phyloP scores from a whole-genome alignment of 1,140 invertebrate species.

The Eurosta solidaginis region DNA sequence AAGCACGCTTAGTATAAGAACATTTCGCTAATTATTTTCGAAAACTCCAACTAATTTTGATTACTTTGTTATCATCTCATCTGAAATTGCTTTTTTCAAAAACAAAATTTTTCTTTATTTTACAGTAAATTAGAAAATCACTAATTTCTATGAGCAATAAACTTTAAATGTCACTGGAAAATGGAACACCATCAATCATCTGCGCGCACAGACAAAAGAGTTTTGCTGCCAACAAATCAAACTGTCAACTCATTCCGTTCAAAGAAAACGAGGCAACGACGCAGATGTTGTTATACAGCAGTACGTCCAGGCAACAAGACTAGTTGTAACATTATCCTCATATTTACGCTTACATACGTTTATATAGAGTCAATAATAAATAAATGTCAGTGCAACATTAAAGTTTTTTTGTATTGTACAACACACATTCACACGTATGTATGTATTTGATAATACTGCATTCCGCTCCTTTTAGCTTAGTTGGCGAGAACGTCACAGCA shows the following conservation, averaged over 20 bases:
- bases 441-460: too few relatives aligned
- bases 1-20: too few relatives aligned
- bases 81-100: not conserved
- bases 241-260: slow-evolving; percentile 1
- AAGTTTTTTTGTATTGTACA: too few relatives aligned
- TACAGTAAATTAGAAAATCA: slow-evolving; percentile 19
- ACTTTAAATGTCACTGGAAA: slow-evolving; percentile 10
- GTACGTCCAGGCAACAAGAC: not conserved
- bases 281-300: not conserved
- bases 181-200: slow-evolving; percentile 23
- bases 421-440: too few relatives aligned
- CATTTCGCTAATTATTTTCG: too few relatives aligned
- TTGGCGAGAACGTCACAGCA: not conserved
- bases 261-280: not conserved
- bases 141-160: slow-evolving; percentile 20
- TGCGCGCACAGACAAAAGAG: not conserved
- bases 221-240: slow-evolving; percentile 22
- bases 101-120: too few relatives aligned
- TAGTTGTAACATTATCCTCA: not conserved
- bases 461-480: not conserved
- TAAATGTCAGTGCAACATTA: not conserved
- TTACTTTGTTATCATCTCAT: not conserved
- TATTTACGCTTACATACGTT: not conserved
- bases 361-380: not conserved
- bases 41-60: not conserved